Evolutionary conservation across 2,797 vertebrate species (phyloP).

Genomic region (Mallotus villosus): DNA sequence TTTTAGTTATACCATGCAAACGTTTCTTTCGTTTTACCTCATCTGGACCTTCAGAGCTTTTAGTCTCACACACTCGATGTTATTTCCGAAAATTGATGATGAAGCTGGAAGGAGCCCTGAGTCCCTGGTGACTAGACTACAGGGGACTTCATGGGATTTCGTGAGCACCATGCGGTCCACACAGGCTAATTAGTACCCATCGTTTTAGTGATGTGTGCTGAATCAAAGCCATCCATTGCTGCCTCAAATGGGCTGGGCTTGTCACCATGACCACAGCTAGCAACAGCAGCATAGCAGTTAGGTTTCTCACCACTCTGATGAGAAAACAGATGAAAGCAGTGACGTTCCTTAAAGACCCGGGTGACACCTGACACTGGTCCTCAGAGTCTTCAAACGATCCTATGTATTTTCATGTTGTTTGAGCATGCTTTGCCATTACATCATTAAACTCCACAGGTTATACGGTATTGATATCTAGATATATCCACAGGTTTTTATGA

Average conservation of each 20-base stretch:
- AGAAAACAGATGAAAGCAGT: constrained; percentile 22
- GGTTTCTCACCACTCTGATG: constrained; percentile 31
- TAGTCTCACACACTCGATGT: not conserved
- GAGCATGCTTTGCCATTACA: not conserved
- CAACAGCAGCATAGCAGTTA: constrained; percentile 44
- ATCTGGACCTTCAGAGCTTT: not conserved
- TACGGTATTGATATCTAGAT: too few relatives aligned
- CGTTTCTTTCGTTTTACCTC: not conserved
- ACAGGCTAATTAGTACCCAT: constrained; percentile 53
- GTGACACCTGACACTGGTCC: constrained; percentile 30
- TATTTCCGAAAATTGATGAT: not conserved
- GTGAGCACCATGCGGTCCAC: constrained; percentile 38
- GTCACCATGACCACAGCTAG: constrained; percentile 58
- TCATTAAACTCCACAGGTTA: too few relatives aligned
- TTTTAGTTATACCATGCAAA: not conserved
- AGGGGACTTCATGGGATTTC: constrained; percentile 14
- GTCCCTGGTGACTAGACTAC: constrained; percentile 33
- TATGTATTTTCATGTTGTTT: constrained; percentile 8
- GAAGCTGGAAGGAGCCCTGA: not conserved
- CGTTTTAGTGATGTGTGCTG: constrained; percentile 21
- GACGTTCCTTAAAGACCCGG: constrained; percentile 27
- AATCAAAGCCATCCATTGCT: constrained; percentile 27
- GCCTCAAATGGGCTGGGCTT: constrained; percentile 26
- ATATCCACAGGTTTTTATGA: too few relatives aligned
- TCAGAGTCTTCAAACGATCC: constrained; percentile 28